phyloP scores from a whole-genome alignment of 2,113 vertebrate species.

The Engystomops pustulosus region DNA sequence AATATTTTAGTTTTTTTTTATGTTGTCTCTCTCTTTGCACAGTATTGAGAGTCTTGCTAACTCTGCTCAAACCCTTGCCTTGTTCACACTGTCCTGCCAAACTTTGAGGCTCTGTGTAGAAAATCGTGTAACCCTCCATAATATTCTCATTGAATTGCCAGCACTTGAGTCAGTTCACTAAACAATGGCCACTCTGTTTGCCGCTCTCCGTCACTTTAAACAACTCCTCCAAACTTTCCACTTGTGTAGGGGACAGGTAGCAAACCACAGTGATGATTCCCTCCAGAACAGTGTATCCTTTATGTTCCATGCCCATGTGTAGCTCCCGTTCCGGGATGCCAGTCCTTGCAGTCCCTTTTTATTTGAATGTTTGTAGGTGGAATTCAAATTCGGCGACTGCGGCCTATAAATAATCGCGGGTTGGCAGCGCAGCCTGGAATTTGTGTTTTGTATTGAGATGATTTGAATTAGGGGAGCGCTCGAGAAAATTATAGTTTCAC shows the following conservation, averaged over 20 bases:
- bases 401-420: conserved; percentile 34
- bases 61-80: not conserved
- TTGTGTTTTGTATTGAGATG: conserved; percentile 32
- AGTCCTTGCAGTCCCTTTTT: not conserved
- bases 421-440: conserved; percentile 6
- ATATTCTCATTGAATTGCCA: conserved; percentile 29
- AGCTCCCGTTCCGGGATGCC: not conserved
- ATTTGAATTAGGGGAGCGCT: conserved; percentile 39
- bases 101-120: conserved; percentile 3
- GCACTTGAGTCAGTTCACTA: not conserved
- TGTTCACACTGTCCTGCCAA: conserved; percentile 41
- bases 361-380: not conserved
- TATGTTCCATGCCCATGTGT: not conserved
- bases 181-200: conserved; percentile 25
- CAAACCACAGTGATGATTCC: not conserved
- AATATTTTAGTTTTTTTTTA: too few relatives aligned
- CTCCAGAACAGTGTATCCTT: conserved; percentile 4
- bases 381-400: conserved; percentile 7
- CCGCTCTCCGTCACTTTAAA: not conserved
- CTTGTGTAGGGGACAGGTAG: not conserved
- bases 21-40: not conserved
- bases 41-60: not conserved
- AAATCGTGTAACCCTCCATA: not conserved
- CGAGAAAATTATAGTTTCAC: conserved; percentile 1
- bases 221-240: conserved; percentile 36